These are phyloP conservation scores for Branchinecta lindahli DNA, from an alignment of 1,140 invertebrate genomes.

Conservation along the genomic window DNA sequence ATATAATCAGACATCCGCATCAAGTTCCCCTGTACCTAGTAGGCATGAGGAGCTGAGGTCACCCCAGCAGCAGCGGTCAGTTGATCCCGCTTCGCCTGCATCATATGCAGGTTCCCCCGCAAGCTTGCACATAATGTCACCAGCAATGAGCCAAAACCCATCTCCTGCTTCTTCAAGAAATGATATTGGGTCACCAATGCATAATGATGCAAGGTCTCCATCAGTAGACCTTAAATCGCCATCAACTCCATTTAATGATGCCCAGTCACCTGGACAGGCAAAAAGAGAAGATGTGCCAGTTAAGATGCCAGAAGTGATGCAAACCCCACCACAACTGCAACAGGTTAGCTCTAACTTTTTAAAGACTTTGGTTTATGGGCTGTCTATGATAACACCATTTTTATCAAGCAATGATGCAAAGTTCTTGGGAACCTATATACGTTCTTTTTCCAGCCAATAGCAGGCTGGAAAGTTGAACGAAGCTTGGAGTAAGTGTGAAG, in stretches of 20 bases:
- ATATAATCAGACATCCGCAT: background rate
- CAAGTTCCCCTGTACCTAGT: background rate
- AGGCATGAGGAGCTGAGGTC: background rate
- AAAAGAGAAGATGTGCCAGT: background rate
- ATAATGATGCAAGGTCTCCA: background rate
- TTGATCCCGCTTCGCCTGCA: slow-evolving; percentile 2
- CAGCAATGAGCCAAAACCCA: background rate
- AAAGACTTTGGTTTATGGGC: too few species aligned
- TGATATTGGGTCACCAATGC: background rate
- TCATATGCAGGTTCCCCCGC: background rate
- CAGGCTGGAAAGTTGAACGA: too few species aligned
- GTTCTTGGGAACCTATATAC: too few species aligned
- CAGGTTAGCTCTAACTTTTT: background rate
- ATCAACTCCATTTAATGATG: background rate
- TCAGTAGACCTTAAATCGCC: background rate
- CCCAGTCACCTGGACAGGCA: background rate
- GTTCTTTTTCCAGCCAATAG: too few species aligned
- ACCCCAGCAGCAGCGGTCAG: background rate
- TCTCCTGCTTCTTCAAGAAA: background rate
- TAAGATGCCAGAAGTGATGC: background rate
- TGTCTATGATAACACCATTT: too few species aligned
- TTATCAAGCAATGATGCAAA: too few species aligned
- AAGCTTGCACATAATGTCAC: slow-evolving; percentile 2
- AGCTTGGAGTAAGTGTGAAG: too few species aligned
- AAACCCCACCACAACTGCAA: background rate